Base-by-base conservation (phyloP, 2,888 invertebrate genomes). In the Nesidiocoris tenuis region DNA sequence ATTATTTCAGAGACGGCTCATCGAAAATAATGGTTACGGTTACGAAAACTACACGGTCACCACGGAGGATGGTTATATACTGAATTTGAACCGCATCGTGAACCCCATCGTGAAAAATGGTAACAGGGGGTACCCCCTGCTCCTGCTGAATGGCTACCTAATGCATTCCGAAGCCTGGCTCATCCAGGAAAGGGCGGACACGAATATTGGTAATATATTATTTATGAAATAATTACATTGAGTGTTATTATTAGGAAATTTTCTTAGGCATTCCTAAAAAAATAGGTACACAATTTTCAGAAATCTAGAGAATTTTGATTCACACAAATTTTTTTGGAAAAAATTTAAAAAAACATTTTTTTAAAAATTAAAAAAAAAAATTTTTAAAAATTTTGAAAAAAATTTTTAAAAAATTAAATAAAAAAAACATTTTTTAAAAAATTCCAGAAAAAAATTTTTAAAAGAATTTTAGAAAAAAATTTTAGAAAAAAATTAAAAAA, bases 81-180 rank as follows among this genome's bases (percentile, higher is more conserved):
- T 74, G n/a, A 74, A 64, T 21, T 54, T 74, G 22, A 63, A 74
- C 25, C 64, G 74, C 1, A 55, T 74, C 9, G 70, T 70, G 17
- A 39, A 22, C 25, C 59, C 61, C 12, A 24, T 17, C 9, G 24
- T 12, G 5, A 70, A 61, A 16, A 57, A 21, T 9, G 19, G 24
- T 12, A 57, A 70, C 61, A 57, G 25, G 17, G 70, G 70, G 9
- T 22, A 54, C 18, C 70, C 70, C 1, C n/a, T 70, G 3, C 25
- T 70, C 0, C 61, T 70, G 18, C 9, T 70, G 2, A 70, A 70
- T 18, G 70, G 70, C 59, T 54, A 54, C 9, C 24, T 61, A 18
- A 61, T 70, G 59, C 70, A 70, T n/a, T 70, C 70, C 2, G 70
- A 70, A 57, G 70, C 70, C n/a, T 70, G 70, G 70, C 59, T 70